phyloP scores from a whole-genome alignment of 2,888 invertebrate species.

The Margaritifera margaritifera region DNA sequence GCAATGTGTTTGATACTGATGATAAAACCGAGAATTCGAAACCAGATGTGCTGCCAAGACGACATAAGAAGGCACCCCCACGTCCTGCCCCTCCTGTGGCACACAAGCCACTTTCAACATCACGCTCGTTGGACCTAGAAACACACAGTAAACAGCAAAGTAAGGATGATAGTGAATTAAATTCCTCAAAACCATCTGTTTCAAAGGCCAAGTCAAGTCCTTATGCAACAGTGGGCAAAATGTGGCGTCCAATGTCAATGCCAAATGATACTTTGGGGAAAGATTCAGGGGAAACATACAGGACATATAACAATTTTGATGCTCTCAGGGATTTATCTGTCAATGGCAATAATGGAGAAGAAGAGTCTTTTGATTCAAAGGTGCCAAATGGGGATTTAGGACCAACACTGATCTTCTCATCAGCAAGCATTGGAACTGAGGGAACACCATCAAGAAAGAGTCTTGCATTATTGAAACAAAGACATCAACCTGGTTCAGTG shows the following conservation, averaged over 20 bases:
- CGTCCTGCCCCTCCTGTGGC: not conserved
- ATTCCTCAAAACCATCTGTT: slow-evolving; percentile 17
- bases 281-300: slow-evolving; percentile 39
- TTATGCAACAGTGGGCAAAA: slow-evolving; percentile 57
- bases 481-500: slow-evolving; percentile 52
- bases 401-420: not conserved
- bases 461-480: slow-evolving; percentile 47
- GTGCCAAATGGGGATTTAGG: slow-evolving; percentile 1
- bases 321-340: slow-evolving; percentile 41
- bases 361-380: not conserved
- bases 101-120: too few relatives aligned
- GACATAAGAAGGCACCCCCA: not conserved
- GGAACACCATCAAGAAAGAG: slow-evolving; percentile 49
- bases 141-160: slow-evolving; percentile 21
- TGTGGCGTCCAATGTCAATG: slow-evolving; percentile 61
- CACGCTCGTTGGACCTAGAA: too few relatives aligned
- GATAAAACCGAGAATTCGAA: slow-evolving; percentile 4
- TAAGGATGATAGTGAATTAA: slow-evolving; percentile 50
- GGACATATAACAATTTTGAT: slow-evolving; percentile 44
- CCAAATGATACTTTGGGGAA: slow-evolving; percentile 33
- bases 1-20: slow-evolving; percentile 41
- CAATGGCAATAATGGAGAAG: slow-evolving; percentile 7
- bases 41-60: not conserved
- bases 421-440: slow-evolving; percentile 8
- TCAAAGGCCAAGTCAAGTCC: slow-evolving; percentile 49